Percentiles rank a stretch among this genome's conserved stretches.
phyloP scores from a whole-genome alignment of 2,113 vertebrate genomes.

The Psittacus erithacus region DNA sequence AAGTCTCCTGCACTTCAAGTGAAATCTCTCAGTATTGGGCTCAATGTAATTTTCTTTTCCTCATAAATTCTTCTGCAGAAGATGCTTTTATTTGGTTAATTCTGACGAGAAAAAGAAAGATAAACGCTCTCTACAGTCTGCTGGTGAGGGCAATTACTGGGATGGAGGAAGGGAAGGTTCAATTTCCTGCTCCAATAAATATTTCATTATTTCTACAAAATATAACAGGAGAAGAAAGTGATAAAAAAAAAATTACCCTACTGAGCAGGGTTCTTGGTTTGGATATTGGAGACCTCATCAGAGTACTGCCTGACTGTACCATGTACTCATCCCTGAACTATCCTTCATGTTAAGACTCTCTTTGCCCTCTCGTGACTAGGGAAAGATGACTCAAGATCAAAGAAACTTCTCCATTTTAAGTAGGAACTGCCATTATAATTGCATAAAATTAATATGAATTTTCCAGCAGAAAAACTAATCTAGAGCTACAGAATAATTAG shows the following conservation, averaged over 20 bases:
- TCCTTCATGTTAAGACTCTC: background rate
- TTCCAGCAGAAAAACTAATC: background rate
- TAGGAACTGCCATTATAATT: background rate
- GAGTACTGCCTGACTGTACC: background rate
- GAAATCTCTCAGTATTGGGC: background rate
- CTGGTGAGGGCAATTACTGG: background rate
- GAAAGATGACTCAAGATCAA: background rate
- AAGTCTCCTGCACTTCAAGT: background rate
- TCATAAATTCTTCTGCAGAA: background rate
- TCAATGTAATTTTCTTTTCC: background rate
- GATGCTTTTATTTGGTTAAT: background rate
- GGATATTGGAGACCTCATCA: background rate
- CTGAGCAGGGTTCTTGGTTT: background rate
- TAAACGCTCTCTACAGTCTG: background rate
- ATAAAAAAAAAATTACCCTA: background rate
- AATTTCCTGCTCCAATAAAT: background rate
- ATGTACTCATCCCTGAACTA: rapidly evolving
- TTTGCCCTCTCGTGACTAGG: background rate
- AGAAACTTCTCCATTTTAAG: background rate
- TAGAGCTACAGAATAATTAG: background rate
- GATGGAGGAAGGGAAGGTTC: background rate
- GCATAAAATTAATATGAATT: background rate
- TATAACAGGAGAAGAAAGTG: background rate
- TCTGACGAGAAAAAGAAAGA: background rate
- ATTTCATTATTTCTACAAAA: background rate